Evolutionary conservation across 2,797 vertebrate genomes (phyloP).

Genomic region (Squalus acanthias): DNA sequence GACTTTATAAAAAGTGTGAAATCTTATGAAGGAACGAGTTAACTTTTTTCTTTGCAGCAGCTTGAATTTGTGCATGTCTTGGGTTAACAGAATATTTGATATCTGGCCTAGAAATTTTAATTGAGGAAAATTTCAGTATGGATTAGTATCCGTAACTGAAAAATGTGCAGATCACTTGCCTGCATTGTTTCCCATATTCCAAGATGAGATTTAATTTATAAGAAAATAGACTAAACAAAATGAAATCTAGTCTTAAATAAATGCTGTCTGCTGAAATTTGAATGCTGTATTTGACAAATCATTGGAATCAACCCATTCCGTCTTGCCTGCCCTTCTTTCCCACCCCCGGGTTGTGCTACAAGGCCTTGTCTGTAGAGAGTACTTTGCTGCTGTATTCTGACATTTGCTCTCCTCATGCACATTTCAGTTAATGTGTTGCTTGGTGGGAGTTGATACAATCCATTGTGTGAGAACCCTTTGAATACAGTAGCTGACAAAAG

Average conservation of each 20-base stretch:
- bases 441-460: conserved; percentile 28
- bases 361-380: background rate
- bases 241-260: background rate
- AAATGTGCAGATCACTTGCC: background rate
- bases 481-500: conserved; percentile 32
- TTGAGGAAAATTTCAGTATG: background rate
- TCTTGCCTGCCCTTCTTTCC: too few species aligned
- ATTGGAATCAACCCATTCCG: background rate
- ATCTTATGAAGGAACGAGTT: conserved; percentile 45
- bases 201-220: background rate
- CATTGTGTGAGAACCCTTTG: conserved; percentile 22
- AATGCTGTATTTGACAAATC: conserved; percentile 20
- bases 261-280: background rate
- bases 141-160: background rate
- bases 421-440: conserved; percentile 2
- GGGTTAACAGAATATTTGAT: background rate
- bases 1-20: conserved; percentile 31
- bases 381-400: background rate
- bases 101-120: background rate
- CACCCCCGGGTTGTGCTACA: background rate
- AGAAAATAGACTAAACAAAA: background rate
- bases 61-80: background rate
- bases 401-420: background rate
- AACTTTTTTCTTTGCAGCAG: conserved; percentile 27
- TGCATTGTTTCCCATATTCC: background rate